These are phyloP conservation scores for Nebria salina DNA, from an alignment of 2,888 invertebrate genomes.

Conservation along the genomic window DNA sequence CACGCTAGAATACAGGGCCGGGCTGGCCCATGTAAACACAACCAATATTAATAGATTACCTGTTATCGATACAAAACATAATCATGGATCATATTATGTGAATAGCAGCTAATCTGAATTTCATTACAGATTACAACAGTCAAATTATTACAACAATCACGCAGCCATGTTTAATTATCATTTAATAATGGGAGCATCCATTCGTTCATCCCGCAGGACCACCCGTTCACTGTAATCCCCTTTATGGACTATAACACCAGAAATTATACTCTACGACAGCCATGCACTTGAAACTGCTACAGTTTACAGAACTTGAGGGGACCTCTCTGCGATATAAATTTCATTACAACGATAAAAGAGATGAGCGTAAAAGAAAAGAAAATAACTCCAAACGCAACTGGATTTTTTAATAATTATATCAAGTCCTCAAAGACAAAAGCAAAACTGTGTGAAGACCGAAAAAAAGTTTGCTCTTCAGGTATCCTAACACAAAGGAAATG, in stretches of 20 bases:
- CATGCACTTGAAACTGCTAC: constrained; percentile 6
- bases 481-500: neutral
- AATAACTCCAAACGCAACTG: constrained; percentile 7
- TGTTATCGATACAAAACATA: too few relatives aligned
- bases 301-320: constrained; percentile 3
- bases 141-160: neutral
- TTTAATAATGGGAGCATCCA: neutral
- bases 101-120: neutral
- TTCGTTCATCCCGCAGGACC: neutral
- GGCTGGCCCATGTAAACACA: neutral
- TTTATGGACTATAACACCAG: constrained; percentile 17
- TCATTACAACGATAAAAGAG: constrained; percentile 22
- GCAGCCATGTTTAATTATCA: constrained; percentile 20
- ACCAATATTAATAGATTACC: too few relatives aligned
- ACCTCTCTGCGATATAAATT: constrained; percentile 13
- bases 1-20: neutral
- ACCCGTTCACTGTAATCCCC: neutral
- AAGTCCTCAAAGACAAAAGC: neutral
- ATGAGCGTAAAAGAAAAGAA: neutral
- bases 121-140: neutral
- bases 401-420: constrained; percentile 26
- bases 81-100: too few relatives aligned
- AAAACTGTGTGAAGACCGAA: neutral
- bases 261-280: constrained; percentile 20
- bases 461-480: neutral